Evolutionary conservation across 2,797 vertebrate genomes (phyloP).

Genomic region (Amniataba percoides): DNA sequence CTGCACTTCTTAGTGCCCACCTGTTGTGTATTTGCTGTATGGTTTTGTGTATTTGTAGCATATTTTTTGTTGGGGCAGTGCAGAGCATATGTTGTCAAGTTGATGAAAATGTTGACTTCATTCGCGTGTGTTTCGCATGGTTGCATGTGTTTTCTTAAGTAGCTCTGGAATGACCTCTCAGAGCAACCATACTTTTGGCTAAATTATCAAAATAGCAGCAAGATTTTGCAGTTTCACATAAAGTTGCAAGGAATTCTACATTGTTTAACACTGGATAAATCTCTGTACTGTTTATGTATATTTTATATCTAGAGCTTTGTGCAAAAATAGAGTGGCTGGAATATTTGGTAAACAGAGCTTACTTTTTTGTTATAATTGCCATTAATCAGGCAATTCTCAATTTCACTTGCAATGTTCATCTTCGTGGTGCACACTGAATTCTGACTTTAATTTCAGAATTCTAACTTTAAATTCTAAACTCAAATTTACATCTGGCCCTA

Average conservation of each 20-base stretch:
- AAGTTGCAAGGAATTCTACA: not conserved
- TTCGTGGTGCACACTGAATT: not conserved
- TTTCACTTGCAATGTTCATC: not conserved
- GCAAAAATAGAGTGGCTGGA: not conserved
- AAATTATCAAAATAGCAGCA: slow-evolving; percentile 28
- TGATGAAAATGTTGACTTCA: too few relatives aligned
- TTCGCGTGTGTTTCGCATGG: too few relatives aligned
- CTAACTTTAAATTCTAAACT: too few relatives aligned
- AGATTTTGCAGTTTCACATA: slow-evolving; percentile 6
- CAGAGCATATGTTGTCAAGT: too few relatives aligned
- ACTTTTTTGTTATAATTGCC: not conserved
- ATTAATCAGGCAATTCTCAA: not conserved
- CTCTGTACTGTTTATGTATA: not conserved
- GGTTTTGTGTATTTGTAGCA: too few relatives aligned
- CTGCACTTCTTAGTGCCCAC: too few relatives aligned
- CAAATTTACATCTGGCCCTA: too few relatives aligned
- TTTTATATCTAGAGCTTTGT: not conserved
- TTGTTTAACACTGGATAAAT: not conserved
- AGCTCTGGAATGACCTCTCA: too few relatives aligned
- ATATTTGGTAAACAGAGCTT: not conserved
- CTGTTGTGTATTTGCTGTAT: too few relatives aligned
- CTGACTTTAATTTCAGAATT: too few relatives aligned
- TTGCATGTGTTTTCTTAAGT: too few relatives aligned
- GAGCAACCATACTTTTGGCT: not conserved
- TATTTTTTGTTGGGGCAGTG: too few relatives aligned